These are phyloP conservation scores for Hesperophylax magnus DNA, from an alignment of 1,140 invertebrate species.

Conservation along the genomic window DNA sequence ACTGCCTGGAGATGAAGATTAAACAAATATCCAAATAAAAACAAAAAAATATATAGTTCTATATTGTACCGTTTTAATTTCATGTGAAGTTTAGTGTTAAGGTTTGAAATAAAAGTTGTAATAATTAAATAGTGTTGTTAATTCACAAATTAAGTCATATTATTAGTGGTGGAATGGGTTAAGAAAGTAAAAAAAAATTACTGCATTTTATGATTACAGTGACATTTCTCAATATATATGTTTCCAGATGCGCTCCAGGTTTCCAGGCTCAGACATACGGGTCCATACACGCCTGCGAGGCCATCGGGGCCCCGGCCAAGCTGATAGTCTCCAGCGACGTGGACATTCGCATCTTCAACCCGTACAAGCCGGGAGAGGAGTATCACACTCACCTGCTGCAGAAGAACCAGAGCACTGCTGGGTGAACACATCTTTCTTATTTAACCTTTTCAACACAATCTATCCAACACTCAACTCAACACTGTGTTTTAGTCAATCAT, in stretches of 20 bases:
- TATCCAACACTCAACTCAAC: too few relatives aligned
- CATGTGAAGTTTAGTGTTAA: too few relatives aligned
- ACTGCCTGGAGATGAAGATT: too few relatives aligned
- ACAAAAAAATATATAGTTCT: too few relatives aligned
- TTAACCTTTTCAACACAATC: too few relatives aligned
- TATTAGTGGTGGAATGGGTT: not conserved
- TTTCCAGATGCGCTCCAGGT: constrained; percentile 74
- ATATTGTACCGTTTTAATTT: too few relatives aligned
- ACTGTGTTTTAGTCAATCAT: too few relatives aligned
- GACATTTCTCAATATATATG: not conserved
- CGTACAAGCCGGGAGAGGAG: constrained; percentile 73
- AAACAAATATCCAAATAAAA: too few relatives aligned
- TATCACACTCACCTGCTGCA: constrained; percentile 23
- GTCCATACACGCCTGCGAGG: constrained; percentile 71
- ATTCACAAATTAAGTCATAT: too few relatives aligned
- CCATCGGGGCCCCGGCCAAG: constrained; percentile 70
- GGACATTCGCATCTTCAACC: constrained; percentile 75
- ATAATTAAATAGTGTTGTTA: too few relatives aligned
- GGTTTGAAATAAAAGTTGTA: too few relatives aligned
- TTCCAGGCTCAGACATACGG: constrained; percentile 70
- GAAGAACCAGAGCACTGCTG: constrained; percentile 11
- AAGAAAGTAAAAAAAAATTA: not conserved
- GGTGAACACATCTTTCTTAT: not conserved
- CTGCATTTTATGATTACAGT: not conserved
- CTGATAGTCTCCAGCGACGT: constrained; percentile 77